Percentiles rank a stretch among this genome's conserved stretches.
Evolutionary conservation across 1,140 invertebrate species (phyloP).

Genomic region (Lasioglossum baleicum): DNA sequence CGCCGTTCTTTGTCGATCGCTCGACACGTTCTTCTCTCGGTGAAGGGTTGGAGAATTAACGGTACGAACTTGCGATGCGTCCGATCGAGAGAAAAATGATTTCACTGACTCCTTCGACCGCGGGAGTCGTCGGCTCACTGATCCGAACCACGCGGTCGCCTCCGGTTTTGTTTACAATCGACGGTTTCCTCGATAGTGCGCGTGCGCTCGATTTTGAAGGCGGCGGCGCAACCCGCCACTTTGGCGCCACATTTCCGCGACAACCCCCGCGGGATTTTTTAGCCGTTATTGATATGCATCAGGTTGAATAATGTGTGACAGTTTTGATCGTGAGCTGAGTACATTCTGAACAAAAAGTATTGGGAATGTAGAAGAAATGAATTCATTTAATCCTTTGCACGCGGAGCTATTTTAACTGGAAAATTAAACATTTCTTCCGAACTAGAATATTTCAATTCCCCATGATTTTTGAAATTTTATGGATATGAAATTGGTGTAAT

Average conservation of each 20-base stretch:
- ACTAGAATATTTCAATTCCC: too few species aligned
- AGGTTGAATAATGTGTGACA: background rate
- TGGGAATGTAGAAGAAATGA: too few species aligned
- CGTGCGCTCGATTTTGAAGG: constrained; percentile 32
- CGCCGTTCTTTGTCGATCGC: constrained; percentile 14
- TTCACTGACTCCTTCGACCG: constrained; percentile 45
- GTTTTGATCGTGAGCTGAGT: too few species aligned
- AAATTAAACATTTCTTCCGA: too few species aligned
- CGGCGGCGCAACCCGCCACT: background rate
- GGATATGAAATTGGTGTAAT: too few species aligned
- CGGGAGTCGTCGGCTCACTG: constrained; percentile 72
- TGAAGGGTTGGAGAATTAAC: constrained; percentile 40
- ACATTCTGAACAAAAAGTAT: too few species aligned
- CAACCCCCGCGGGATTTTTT: background rate
- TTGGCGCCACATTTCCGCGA: constrained; percentile 30
- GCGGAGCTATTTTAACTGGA: too few species aligned
- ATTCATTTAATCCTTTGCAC: too few species aligned
- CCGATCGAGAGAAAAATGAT: constrained; percentile 16
- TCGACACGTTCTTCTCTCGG: constrained; percentile 50
- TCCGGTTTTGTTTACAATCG: constrained; percentile 71
- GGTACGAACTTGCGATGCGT: constrained; percentile 26
- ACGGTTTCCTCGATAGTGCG: constrained; percentile 6
- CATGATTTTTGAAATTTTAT: too few species aligned
- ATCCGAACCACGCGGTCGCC: constrained; percentile 68
- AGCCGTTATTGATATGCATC: background rate